These are phyloP conservation scores for Odontophorus gujanensis DNA, from an alignment of 2,113 vertebrate species.

Conservation along the genomic window DNA sequence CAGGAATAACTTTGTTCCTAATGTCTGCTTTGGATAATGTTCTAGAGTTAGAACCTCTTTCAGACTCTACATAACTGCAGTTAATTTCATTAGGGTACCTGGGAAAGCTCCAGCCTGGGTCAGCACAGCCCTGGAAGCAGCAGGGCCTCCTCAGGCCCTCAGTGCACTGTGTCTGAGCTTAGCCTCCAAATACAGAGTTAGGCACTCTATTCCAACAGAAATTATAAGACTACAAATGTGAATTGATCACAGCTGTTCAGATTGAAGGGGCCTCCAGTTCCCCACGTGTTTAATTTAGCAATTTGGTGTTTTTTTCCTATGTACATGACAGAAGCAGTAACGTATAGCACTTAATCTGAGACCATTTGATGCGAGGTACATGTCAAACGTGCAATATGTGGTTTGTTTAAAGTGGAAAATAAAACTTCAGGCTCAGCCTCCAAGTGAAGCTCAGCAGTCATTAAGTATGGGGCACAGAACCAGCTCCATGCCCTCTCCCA, in stretches of 20 bases:
- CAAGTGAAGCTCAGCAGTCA: neutral
- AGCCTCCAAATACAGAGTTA: neutral
- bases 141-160: neutral
- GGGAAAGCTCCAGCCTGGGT: neutral
- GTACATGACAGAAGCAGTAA: fast-evolving
- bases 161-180: neutral
- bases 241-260: neutral
- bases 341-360: neutral
- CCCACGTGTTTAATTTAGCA: neutral
- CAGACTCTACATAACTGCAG: neutral
- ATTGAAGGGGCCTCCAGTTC: neutral
- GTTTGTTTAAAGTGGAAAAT: neutral
- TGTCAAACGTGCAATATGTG: neutral
- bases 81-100: neutral
- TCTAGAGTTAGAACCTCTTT: neutral
- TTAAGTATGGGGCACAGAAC: neutral
- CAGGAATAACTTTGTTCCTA: neutral
- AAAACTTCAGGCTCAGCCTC: neutral
- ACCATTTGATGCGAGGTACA: neutral
- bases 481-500: neutral
- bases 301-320: too few species aligned
- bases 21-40: neutral
- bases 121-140: neutral
- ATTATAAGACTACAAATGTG: neutral
- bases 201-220: neutral